phyloP scores from a whole-genome alignment of 2,888 invertebrate species.

The Agelastica alni region DNA sequence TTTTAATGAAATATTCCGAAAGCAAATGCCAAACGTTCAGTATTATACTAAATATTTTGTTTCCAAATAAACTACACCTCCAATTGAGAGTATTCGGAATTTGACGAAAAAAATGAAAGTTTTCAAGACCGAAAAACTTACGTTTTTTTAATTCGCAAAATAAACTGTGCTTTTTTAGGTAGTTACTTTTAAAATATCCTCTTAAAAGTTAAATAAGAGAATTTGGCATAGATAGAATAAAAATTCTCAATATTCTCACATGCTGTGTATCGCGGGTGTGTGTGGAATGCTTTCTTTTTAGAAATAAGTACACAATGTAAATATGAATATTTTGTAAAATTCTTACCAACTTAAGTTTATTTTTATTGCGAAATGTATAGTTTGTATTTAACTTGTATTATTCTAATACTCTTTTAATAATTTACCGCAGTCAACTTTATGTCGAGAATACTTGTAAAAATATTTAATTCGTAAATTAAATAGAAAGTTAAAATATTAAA shows the following conservation, averaged over 20 bases:
- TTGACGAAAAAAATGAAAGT: too few relatives aligned
- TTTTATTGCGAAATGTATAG: conserved; percentile 34
- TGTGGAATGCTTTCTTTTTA: conserved; percentile 29
- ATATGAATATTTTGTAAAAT: conserved; percentile 36
- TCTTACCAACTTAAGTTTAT: conserved; percentile 35
- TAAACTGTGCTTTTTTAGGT: too few relatives aligned
- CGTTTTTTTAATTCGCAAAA: too few relatives aligned
- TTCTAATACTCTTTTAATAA: conserved; percentile 42
- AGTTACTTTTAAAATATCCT: too few relatives aligned
- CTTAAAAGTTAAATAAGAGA: too few relatives aligned
- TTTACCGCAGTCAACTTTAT: conserved; percentile 26
- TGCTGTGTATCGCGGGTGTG: conserved; percentile 16
- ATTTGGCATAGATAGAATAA: too few relatives aligned
- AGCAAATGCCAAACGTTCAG: conserved; percentile 40
- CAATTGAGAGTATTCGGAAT: too few relatives aligned
- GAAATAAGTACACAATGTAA: conserved; percentile 34
- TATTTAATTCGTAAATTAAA: conserved; percentile 24
- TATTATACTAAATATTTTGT: conserved; percentile 32
- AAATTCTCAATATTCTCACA: conserved; percentile 20
- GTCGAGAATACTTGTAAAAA: conserved; percentile 23
- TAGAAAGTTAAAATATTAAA: conserved; percentile 13
- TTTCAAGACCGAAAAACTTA: too few relatives aligned
- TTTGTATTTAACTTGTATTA: conserved; percentile 36
- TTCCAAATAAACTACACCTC: neutral
- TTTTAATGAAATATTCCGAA: conserved; percentile 24